Evolutionary conservation across 2,888 invertebrate genomes (phyloP).

Genomic region (Brachyopa scutellaris): DNA sequence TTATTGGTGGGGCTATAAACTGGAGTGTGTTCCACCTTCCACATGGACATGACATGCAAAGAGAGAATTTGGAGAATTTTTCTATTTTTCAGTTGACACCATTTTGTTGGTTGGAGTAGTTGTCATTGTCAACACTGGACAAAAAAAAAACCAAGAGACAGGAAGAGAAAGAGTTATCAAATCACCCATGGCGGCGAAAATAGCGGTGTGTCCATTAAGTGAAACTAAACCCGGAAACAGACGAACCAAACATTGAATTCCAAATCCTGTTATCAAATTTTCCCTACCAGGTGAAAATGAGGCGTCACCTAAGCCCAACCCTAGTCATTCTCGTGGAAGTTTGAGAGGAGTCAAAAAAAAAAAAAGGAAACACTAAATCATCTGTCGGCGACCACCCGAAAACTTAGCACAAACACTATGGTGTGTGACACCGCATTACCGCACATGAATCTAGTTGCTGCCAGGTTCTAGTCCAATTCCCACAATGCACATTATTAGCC

Average conservation of each 20-base stretch:
- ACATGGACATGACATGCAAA: too few species aligned
- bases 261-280: conserved; percentile 66
- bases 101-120: conserved; percentile 59
- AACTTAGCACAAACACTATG: conserved; percentile 72
- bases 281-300: conserved; percentile 57
- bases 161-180: too few species aligned
- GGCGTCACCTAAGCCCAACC: conserved; percentile 45
- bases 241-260: conserved; percentile 39
- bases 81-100: conserved; percentile 67
- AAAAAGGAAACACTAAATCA: conserved; percentile 67
- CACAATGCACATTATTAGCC: conserved; percentile 67
- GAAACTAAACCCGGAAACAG: conserved; percentile 58
- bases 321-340: conserved; percentile 4
- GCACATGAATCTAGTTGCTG: conserved; percentile 70
- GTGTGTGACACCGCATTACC: conserved; percentile 73
- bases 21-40: too few species aligned
- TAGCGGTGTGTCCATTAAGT: conserved; percentile 66
- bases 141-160: too few species aligned
- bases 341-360: background rate
- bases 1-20: conserved; percentile 64
- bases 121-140: too few species aligned
- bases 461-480: conserved; percentile 72
- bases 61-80: conserved; percentile 62
- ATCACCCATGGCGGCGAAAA: too few species aligned
- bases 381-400: conserved; percentile 65